Base-by-base conservation (phyloP, 1,140 invertebrate species). In the Triops longicaudatus region DNA sequence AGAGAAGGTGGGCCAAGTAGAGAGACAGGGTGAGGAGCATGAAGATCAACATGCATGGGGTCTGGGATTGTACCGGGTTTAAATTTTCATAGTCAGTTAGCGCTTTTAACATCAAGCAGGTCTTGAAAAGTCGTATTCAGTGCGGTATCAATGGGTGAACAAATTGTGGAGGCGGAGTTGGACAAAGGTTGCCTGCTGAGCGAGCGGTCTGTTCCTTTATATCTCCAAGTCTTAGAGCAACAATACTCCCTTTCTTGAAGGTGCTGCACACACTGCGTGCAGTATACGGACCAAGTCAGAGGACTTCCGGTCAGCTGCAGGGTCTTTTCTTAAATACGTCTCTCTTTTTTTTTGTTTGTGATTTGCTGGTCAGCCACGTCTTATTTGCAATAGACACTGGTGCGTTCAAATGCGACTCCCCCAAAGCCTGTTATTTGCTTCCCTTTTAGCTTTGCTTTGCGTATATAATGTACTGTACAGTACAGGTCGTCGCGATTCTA, bases 221-320 rank as follows among this genome's bases (percentile, higher is more conserved):
- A 63, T 63, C 22, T 63, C n/a, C 50, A 63, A 63, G 50, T 63
- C n/a, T n/a, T 63, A 22, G 6, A 63, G 22, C 50, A 63, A 63
- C 50, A 63, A 63, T 63, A 63, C 17, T 63, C 17, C 50, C 50
- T 63, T 63, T 63, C 50, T 63, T 63, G 50, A 63, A 63, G 50
- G 50, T 63, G 50, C 50, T 63, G 50, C 50, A 63, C 50, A 63
- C 50, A 63, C 50, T 63, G 50, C 50, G 50, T 63, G 50, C 50
- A 63, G 50, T 63, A 22, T 63, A 63, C 50, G 22, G 17, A 22
- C 50, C 50, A 63, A 63, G 50, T 63, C 50, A 63, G 50, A 63
- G n/a, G 50, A 63, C 50, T 63, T 63, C 50, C 50, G 50, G 50
- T 63, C 50, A 63, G 50, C 50, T 63, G 50, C 50, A 22, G 31